These are phyloP conservation scores for Cheumatopsyche charites DNA, from an alignment of 1,140 invertebrate species.

Conservation along the genomic window DNA sequence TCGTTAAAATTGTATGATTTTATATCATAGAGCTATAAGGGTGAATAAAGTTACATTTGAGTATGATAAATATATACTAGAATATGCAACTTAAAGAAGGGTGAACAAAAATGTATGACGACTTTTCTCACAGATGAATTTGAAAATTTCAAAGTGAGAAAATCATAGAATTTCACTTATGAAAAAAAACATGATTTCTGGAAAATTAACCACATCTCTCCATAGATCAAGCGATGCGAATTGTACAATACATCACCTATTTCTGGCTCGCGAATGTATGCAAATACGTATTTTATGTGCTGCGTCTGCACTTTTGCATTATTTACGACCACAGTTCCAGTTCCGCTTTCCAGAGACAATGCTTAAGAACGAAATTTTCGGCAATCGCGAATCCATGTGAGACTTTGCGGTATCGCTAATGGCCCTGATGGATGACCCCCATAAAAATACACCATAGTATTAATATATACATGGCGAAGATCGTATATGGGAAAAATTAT, in stretches of 20 bases:
- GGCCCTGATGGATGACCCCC: background rate
- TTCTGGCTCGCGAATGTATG: constrained; percentile 31
- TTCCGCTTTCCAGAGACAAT: constrained; percentile 9
- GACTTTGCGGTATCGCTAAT: constrained; percentile 15
- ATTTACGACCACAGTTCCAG: constrained; percentile 5
- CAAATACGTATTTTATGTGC: constrained; percentile 34
- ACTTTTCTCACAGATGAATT: too few species aligned
- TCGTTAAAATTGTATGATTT: too few species aligned
- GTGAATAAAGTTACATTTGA: too few species aligned
- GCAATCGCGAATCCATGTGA: constrained; percentile 2
- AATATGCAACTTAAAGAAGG: too few species aligned
- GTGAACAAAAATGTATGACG: too few species aligned
- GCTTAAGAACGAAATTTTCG: constrained; percentile 20
- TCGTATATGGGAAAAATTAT: too few species aligned
- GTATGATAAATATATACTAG: too few species aligned
- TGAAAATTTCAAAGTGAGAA: too few species aligned
- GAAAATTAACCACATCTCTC: background rate
- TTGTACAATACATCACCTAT: constrained; percentile 28
- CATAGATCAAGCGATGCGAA: background rate
- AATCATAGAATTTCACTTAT: too few species aligned
- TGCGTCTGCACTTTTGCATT: constrained; percentile 27
- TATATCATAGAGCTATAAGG: too few species aligned
- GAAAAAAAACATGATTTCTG: too few species aligned
- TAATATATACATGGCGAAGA: too few species aligned
- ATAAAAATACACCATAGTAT: background rate